Conservation (phyloP, 2,113 vertebrate species). For the Thymallus thymallus region DNA sequence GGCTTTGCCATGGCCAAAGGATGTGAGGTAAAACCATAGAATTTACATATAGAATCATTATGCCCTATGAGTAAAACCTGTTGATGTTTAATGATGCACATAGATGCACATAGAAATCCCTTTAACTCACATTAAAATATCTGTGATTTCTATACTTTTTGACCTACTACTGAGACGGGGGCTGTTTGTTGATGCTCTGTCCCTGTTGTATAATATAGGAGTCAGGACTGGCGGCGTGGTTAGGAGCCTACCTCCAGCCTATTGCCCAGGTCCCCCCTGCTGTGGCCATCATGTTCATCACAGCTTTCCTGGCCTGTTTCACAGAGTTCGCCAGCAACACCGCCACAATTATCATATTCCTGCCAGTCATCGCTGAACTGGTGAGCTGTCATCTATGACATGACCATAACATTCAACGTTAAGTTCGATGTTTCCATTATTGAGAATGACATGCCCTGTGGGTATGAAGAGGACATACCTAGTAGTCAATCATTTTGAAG, state of each 20-base stretch:
- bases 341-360: conserved; percentile 93
- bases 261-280: conserved; percentile 81
- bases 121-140: too few species aligned
- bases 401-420: neutral
- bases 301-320: conserved; percentile 85
- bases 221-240: conserved; percentile 91
- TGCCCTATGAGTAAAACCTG: too few species aligned
- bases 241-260: conserved; percentile 87
- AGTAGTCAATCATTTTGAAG: neutral
- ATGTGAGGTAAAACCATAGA: conserved; percentile 84
- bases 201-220: conserved; percentile 71
- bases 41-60: too few species aligned
- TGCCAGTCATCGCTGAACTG: conserved; percentile 91
- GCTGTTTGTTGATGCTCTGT: conserved; percentile 10
- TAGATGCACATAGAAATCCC: too few species aligned
- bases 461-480: neutral
- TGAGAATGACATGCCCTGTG: neutral
- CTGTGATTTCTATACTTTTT: neutral
- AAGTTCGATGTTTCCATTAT: neutral
- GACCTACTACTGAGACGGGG: too few species aligned
- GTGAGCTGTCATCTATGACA: conserved; percentile 67
- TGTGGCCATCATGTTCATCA: conserved; percentile 86
- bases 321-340: conserved; percentile 98
- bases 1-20: conserved; percentile 98
- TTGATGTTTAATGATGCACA: too few species aligned